Evolutionary conservation across 92 coral and sea anemone genomes (phyloP), one percentile per base, ranked within the genome.

Genomic region (Porites rus): DNA sequence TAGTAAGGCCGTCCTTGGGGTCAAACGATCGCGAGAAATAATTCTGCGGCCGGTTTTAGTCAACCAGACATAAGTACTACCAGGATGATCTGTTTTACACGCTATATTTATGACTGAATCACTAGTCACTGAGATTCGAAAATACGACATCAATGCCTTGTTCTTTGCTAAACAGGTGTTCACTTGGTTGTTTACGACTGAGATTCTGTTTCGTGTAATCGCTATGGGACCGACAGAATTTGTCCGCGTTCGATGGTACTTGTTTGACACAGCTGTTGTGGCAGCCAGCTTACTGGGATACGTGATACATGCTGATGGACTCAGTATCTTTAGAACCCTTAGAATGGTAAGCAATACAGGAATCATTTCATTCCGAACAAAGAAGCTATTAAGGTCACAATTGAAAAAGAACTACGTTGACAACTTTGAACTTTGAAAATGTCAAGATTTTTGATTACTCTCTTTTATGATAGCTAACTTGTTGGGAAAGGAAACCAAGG

Each of bases 271-370:
- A 43, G 69, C 91, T 52, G 92, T 94, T 25, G 95, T 94, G 21
- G 52, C 93, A 63, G 88, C 91, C 14, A 92, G 98, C 81, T 88
- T 91, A 25, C 77, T 90, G 51, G 95, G 91, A 20, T 90, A 93
- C 60, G 88, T 91, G 38, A 90, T 87, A 46, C 86, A 94, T 56
- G 92, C 95, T 5, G 90, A 92, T 20, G 98, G 99, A 50, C 83
- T 94, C 75, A 88, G 95, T 50, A 91, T 96, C 84, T 89, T 96
- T 61, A 88, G 98, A 70, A 90, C 94, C 1, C 67, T 95, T 51
- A 90, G 98, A 82, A 88, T 95, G 91, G 98, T 93, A 70, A 93
- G 95, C 43, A 56, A 28, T 4, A 56, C 46, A 38, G 46, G 46
- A 8, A 56, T 10, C 61, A 56, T 56, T 56, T 56, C 16, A 56